A percentile compares a stretch with the other conserved stretches of the same genome.
Evolutionary conservation across 1,140 invertebrate species (phyloP).

Genomic region (Berghia stephanieae): DNA sequence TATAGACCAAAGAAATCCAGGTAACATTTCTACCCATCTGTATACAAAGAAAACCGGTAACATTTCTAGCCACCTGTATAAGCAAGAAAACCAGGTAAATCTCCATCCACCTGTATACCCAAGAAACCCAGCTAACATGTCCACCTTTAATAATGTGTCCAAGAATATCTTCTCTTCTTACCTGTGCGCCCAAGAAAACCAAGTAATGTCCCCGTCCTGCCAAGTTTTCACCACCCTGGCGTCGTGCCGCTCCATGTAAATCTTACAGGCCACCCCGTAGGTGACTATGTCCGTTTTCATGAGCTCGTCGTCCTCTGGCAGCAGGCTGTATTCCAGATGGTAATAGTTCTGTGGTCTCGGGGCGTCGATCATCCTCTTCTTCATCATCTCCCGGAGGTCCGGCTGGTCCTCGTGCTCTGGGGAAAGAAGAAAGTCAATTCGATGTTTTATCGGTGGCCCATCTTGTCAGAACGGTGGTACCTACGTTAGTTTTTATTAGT

Average conservation of each 20-base stretch:
- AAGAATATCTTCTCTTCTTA: constrained; percentile 34
- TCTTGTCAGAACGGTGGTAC: background rate
- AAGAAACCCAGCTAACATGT: background rate
- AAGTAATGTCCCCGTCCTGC: constrained; percentile 63
- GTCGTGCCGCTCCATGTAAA: constrained; percentile 61
- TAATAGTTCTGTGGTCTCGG: constrained; percentile 62
- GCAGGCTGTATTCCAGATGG: constrained; percentile 62
- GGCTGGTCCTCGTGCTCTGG: constrained; percentile 54
- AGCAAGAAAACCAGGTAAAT: too few relatives aligned
- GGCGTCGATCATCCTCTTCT: constrained; percentile 56
- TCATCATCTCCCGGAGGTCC: constrained; percentile 51
- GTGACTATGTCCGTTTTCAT: constrained; percentile 62
- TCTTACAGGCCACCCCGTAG: constrained; percentile 61
- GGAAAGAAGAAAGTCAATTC: constrained; percentile 25
- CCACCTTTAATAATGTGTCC: background rate
- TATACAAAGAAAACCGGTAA: too few relatives aligned
- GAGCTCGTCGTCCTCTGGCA: constrained; percentile 55
- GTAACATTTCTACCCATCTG: background rate
- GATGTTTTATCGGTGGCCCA: background rate
- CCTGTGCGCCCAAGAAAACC: constrained; percentile 64
- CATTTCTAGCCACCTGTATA: background rate
- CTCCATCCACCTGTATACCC: background rate
- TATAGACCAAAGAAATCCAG: background rate
- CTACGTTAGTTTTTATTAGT: background rate
- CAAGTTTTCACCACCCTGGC: constrained; percentile 60